Conservation (phyloP, 1,140 invertebrate genomes). For the Lutraria rhynchaena region DNA sequence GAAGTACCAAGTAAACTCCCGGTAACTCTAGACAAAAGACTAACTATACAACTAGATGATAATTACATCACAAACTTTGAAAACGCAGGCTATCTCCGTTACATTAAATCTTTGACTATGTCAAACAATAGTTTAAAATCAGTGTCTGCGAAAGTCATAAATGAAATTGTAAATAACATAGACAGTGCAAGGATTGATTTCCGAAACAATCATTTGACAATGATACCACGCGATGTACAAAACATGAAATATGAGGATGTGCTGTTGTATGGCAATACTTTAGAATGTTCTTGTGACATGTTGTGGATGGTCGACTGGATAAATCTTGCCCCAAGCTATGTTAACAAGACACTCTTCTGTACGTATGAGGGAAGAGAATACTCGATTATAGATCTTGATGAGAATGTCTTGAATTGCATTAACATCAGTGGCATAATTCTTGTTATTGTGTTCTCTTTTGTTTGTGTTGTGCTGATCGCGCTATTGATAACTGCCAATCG, state of each 20-base stretch:
- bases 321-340: slow-evolving; percentile 27
- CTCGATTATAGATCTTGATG: slow-evolving; percentile 54
- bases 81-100: slow-evolving; percentile 45
- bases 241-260: slow-evolving; percentile 40
- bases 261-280: slow-evolving; percentile 3
- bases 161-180: slow-evolving; percentile 17
- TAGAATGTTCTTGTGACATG: slow-evolving; percentile 52
- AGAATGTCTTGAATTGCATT: slow-evolving; percentile 46
- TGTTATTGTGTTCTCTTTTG: slow-evolving; percentile 39
- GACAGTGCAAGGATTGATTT: slow-evolving; percentile 38
- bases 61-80: slow-evolving; percentile 56
- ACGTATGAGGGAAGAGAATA: slow-evolving; percentile 28
- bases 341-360: slow-evolving; percentile 50
- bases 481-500: slow-evolving; percentile 62
- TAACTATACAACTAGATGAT: slow-evolving; percentile 55
- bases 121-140: slow-evolving; percentile 45
- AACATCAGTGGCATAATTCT: slow-evolving; percentile 49
- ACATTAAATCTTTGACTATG: slow-evolving; percentile 57
- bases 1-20: slow-evolving; percentile 51
- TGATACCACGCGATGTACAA: slow-evolving; percentile 15
- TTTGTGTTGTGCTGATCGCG: slow-evolving; percentile 51
- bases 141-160: slow-evolving; percentile 15
- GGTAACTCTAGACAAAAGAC: slow-evolving; percentile 22
- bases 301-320: slow-evolving; percentile 58
- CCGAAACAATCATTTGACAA: slow-evolving; percentile 14